These are phyloP conservation scores for Lamprotornis superbus DNA, from an alignment of 2,113 vertebrate species.

Conservation along the genomic window DNA sequence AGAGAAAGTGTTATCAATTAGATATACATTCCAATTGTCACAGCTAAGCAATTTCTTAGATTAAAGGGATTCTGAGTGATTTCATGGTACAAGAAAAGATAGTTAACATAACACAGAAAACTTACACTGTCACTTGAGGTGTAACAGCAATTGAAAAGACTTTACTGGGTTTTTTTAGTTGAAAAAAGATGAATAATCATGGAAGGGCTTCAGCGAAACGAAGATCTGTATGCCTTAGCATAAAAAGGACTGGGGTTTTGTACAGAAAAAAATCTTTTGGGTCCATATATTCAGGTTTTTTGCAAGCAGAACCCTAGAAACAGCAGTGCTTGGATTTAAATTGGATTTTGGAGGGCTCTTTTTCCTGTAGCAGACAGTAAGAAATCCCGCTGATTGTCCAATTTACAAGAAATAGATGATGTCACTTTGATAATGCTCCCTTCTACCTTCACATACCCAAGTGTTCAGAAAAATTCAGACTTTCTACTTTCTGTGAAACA, in stretches of 20 bases:
- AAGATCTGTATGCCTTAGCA: not conserved
- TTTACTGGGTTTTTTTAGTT: not conserved
- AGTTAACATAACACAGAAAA: conserved; percentile 55
- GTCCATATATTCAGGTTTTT: not conserved
- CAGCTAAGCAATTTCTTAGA: conserved; percentile 60
- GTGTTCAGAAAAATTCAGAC: conserved; percentile 26
- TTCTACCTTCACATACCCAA: conserved; percentile 39
- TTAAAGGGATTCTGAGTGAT: conserved; percentile 56
- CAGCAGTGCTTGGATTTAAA: conserved; percentile 45
- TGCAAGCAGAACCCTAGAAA: conserved; percentile 36
- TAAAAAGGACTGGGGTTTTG: not conserved
- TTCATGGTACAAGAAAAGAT: conserved; percentile 53
- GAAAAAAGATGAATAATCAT: conserved; percentile 26
- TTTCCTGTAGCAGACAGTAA: conserved; percentile 41
- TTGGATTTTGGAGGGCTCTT: conserved; percentile 35
- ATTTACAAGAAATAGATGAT: conserved; percentile 54
- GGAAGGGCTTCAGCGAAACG: conserved; percentile 4
- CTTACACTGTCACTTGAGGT: conserved; percentile 61
- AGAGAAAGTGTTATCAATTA: conserved; percentile 51
- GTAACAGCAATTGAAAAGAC: conserved; percentile 50
- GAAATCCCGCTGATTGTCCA: conserved; percentile 67
- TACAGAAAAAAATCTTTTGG: not conserved
- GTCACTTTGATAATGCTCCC: conserved; percentile 60
- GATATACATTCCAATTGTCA: conserved; percentile 63
- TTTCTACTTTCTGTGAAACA: conserved; percentile 28